A percentile compares a stretch with the other conserved stretches of the same genome.
phyloP scores from a whole-genome alignment of 1,140 invertebrate species.

The Euwallacea fornicatus region DNA sequence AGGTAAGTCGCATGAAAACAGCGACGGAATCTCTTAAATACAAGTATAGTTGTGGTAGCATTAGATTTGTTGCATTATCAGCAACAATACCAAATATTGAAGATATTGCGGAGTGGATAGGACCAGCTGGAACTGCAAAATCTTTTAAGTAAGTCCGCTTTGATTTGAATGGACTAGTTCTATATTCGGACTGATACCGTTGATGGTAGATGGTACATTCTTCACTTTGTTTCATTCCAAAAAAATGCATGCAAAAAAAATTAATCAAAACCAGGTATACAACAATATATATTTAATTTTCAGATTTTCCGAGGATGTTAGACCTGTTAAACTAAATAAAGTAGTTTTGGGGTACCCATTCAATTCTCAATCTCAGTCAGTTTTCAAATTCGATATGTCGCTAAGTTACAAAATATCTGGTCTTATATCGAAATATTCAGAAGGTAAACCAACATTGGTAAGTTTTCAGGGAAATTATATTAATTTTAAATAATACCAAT shows the following conservation, averaged over 20 bases:
- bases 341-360: conserved; percentile 72
- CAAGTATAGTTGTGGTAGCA: conserved; percentile 40
- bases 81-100: conserved; percentile 78
- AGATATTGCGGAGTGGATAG: conserved; percentile 74
- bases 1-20: conserved; percentile 52
- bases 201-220: not conserved
- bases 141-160: conserved; percentile 56
- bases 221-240: not conserved
- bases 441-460: conserved; percentile 75
- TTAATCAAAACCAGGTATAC: not conserved
- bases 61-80: conserved; percentile 77
- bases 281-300: conserved; percentile 29
- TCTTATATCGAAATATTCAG: conserved; percentile 70
- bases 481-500: not conserved
- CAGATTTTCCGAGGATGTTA: conserved; percentile 69
- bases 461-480: conserved; percentile 20
- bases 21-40: conserved; percentile 38
- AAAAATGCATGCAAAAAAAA: not conserved
- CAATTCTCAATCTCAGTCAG: conserved; percentile 53
- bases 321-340: conserved; percentile 73
- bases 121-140: conserved; percentile 52
- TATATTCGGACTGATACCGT: not conserved
- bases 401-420: conserved; percentile 73
- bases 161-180: not conserved
- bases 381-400: conserved; percentile 76